Percentiles rank a stretch among this genome's conserved stretches.
phyloP scores from a whole-genome alignment of 2,888 invertebrate species.

The Orthonevra nobilis region DNA sequence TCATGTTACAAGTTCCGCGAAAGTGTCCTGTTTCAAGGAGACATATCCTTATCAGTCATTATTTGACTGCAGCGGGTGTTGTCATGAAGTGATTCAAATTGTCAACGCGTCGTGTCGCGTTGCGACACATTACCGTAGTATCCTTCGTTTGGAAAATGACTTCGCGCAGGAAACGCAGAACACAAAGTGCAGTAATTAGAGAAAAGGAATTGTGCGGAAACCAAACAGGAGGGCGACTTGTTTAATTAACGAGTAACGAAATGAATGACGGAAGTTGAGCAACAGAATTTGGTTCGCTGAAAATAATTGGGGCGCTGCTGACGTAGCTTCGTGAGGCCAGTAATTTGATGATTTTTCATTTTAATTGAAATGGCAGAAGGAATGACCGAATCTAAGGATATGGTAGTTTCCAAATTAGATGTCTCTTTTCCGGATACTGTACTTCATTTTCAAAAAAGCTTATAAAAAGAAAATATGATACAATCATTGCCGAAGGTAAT shows the following conservation, averaged over 20 bases:
- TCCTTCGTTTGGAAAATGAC: background rate
- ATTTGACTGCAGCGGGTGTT: background rate
- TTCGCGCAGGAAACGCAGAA: no score
- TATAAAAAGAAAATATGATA: no score
- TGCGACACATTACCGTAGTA: background rate
- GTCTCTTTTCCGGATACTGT: no score
- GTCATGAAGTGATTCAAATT: slow-evolving; percentile 9
- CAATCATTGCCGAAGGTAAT: no score
- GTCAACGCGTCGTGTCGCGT: slow-evolving; percentile 1
- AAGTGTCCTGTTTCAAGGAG: background rate
- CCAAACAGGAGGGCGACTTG: background rate
- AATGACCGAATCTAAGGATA: no score
- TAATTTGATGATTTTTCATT: no score
- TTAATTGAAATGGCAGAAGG: no score
- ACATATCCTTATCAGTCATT: background rate
- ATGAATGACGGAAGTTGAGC: background rate
- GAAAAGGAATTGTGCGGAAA: background rate
- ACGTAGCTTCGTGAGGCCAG: no score
- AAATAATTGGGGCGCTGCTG: background rate
- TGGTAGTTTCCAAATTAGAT: no score
- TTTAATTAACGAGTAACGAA: background rate
- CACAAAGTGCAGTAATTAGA: background rate
- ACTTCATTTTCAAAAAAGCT: no score
- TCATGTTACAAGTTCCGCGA: background rate
- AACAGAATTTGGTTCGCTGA: background rate